Evolutionary conservation across 2,888 invertebrate species (phyloP).

Genomic region (Torymus tubicola): DNA sequence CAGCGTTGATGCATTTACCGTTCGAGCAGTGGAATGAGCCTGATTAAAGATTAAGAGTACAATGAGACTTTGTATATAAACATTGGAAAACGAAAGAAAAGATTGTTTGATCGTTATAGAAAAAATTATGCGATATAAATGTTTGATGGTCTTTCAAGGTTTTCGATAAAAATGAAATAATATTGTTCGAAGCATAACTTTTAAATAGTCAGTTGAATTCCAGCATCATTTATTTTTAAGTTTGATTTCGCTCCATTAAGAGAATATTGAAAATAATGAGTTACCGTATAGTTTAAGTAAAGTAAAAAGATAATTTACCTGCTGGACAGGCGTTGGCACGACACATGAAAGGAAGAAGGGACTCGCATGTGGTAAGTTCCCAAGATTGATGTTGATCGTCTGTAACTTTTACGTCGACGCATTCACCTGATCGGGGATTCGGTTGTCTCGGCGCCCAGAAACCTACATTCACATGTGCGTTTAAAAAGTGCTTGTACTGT

Average conservation of each 20-base stretch:
- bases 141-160: too few species aligned
- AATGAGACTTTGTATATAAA: background rate
- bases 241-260: too few species aligned
- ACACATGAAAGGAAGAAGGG: slow-evolving; percentile 95
- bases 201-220: too few species aligned
- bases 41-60: slow-evolving; percentile 61
- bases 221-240: too few species aligned
- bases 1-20: slow-evolving; percentile 92
- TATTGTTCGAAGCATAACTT: too few species aligned
- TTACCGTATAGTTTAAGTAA: background rate
- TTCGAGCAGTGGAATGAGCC: slow-evolving; percentile 96
- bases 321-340: slow-evolving; percentile 92
- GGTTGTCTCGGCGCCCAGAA: slow-evolving; percentile 96
- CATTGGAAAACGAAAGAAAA: background rate
- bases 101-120: background rate
- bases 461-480: slow-evolving; percentile 76
- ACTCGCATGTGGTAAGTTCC: slow-evolving; percentile 96
- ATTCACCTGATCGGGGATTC: slow-evolving; percentile 91
- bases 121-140: too few species aligned
- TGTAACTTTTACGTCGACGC: slow-evolving; percentile 86
- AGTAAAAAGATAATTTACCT: slow-evolving; percentile 77
- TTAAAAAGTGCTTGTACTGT: background rate
- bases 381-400: slow-evolving; percentile 90
- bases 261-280: too few species aligned
- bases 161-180: too few species aligned